Conservation (phyloP, 2,113 vertebrate genomes). For the Petroica traversi region DNA sequence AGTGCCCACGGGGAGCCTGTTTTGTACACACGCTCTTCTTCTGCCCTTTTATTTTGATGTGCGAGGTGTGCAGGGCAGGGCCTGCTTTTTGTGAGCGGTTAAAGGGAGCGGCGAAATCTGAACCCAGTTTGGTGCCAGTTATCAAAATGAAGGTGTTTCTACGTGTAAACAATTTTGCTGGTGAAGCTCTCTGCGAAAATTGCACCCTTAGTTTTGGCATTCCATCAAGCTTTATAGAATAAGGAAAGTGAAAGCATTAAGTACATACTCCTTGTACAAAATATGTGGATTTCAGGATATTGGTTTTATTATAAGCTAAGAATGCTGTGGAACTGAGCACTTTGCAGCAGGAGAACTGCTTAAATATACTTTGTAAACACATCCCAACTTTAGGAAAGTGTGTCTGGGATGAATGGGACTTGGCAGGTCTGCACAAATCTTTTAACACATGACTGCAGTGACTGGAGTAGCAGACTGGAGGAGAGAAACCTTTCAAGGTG, state of each 20-base stretch:
- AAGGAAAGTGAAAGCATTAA: rapidly evolving
- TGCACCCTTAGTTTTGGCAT: too few relatives aligned
- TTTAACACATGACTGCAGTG: conserved; percentile 37
- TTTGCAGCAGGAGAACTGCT: neutral
- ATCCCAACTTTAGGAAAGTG: conserved; percentile 34
- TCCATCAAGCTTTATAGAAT: rapidly evolving
- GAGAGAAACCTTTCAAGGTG: conserved; percentile 9
- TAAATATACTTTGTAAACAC: neutral
- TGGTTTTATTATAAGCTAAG: neutral
- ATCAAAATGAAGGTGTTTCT: rapidly evolving
- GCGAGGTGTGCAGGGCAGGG: neutral
- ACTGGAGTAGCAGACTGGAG: conserved; percentile 21
- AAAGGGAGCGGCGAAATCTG: neutral
- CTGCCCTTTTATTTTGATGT: neutral
- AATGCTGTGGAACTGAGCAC: neutral
- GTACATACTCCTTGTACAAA: rapidly evolving
- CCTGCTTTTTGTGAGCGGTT: rapidly evolving
- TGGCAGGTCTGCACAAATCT: conserved; percentile 33
- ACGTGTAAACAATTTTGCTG: rapidly evolving
- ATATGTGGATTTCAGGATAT: neutral
- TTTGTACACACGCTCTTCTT: rapidly evolving
- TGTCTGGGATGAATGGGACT: conserved; percentile 20
- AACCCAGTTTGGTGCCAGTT: rapidly evolving
- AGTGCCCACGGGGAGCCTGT: rapidly evolving
- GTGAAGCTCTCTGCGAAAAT: neutral